Evolutionary conservation across 1,140 invertebrate species (phyloP).

Genomic region (Calephelis nemesis): DNA sequence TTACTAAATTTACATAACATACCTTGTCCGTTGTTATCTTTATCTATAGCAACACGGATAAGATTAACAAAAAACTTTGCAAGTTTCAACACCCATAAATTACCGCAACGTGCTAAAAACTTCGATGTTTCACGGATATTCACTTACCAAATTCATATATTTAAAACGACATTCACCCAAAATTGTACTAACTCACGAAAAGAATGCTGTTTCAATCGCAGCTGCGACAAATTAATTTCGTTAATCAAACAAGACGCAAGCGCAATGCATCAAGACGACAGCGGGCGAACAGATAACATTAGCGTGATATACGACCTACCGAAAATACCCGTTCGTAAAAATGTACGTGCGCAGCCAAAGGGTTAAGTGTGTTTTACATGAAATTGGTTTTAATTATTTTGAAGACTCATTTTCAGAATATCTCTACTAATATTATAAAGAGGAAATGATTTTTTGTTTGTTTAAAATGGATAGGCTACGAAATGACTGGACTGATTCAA

Average conservation of each 20-base stretch:
- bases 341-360: constrained; percentile 36
- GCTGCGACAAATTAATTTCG: constrained; percentile 73
- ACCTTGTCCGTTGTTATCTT: neutral
- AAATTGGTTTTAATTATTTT: constrained; percentile 24
- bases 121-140: constrained; percentile 4
- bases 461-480: too few relatives aligned
- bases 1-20: too few relatives aligned
- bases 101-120: constrained; percentile 4
- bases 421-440: too few relatives aligned
- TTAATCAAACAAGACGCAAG: constrained; percentile 62
- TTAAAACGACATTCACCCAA: constrained; percentile 13
- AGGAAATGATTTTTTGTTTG: too few relatives aligned
- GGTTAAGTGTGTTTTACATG: constrained; percentile 40
- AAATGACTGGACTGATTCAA: too few relatives aligned
- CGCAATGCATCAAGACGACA: constrained; percentile 70
- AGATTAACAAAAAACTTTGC: constrained; percentile 2
- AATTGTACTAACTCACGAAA: constrained; percentile 36
- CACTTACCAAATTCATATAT: constrained; percentile 14
- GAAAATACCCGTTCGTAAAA: constrained; percentile 57
- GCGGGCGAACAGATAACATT: constrained; percentile 62
- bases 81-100: constrained; percentile 6
- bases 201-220: constrained; percentile 51
- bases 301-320: constrained; percentile 62
- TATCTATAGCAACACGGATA: neutral
- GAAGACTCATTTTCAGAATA: too few relatives aligned